Base-by-base conservation (phyloP, 2,113 vertebrate genomes). In the Serinus canaria region DNA sequence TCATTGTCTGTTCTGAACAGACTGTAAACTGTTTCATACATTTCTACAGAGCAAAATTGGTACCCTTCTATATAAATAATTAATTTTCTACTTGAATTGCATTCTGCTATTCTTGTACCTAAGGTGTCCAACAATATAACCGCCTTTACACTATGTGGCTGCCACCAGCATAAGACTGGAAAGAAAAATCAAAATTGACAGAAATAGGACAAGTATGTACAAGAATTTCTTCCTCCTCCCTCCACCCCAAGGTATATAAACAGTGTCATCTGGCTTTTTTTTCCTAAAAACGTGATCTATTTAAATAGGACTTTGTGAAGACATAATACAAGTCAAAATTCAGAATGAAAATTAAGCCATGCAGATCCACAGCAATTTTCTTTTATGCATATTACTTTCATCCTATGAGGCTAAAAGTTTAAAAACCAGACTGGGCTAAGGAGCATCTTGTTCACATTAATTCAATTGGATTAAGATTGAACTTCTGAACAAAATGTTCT, bases 131-230 rank as follows among this genome's bases (percentile, higher is more conserved):
- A 90, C 87, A 90, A 46, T 67, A 23, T 92, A 95, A 86, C 89
- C 93, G 93, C 79, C 77, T 92, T 95, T 95, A 85, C 74, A 91
- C 91, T 92, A 37, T 70, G 44, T 92, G 72, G 63, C 94, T 94
- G 94, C 88, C 96, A 97, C 94, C 80, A 96, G 94, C 93, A 58
- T 64, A 96, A 92, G 67, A 93, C 76, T 90, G 90, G 68, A 79
- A 93, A 93, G 89, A 96, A 97, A 96, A 95, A 98, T 97, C 91
- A 96, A 96, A 95, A 95, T 96, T 97, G 97, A 97, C 97, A 97
- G 95, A 97, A 96, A 97, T 96, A 97, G 97, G 97, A 94, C 97
- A 96, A 94, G 90, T 80, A 92, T 88, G 72, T 73, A 96, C 89
- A 87, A 96, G 90, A 96, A 87, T 95, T 84, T 93, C 24, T 63